Conservation (phyloP, 2,113 vertebrate species). For the Stegostoma tigrinum region DNA sequence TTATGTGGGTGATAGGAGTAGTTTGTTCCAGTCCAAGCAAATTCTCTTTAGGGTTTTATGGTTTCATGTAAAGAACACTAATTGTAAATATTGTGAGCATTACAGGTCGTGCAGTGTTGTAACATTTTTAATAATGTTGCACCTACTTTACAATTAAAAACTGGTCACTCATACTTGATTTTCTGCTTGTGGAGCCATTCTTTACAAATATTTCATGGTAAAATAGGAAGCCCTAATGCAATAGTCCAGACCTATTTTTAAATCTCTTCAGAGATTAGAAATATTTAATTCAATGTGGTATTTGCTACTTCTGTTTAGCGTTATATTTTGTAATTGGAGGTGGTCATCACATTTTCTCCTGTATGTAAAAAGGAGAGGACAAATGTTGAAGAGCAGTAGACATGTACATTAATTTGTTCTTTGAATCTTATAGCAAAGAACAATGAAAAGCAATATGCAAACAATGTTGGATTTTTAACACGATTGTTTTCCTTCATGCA, state of each 20-base stretch:
- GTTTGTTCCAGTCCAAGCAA: conserved; percentile 63
- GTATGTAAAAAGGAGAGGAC: not conserved
- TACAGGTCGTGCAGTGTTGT: conserved; percentile 88
- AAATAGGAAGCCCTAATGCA: conserved; percentile 20
- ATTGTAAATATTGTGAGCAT: conserved; percentile 93
- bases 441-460: not conserved
- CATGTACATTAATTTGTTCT: conserved; percentile 22
- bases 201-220: conserved; percentile 42
- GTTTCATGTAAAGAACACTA: conserved; percentile 80
- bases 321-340: not conserved
- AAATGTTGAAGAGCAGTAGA: not conserved
- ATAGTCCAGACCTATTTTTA: not conserved
- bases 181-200: conserved; percentile 65
- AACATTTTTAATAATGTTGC: conserved; percentile 94
- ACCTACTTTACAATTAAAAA: conserved; percentile 91
- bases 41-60: conserved; percentile 60
- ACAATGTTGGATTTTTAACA: not conserved
- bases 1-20: conserved; percentile 70
- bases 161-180: conserved; percentile 87
- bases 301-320: too few relatives aligned
- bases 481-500: conserved; percentile 7
- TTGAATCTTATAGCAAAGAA: not conserved
- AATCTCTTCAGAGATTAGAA: not conserved
- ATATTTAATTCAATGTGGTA: too few relatives aligned
- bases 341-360: not conserved